Conservation (phyloP, 1,140 invertebrate species). For the Agraylea sexmaculata region DNA sequence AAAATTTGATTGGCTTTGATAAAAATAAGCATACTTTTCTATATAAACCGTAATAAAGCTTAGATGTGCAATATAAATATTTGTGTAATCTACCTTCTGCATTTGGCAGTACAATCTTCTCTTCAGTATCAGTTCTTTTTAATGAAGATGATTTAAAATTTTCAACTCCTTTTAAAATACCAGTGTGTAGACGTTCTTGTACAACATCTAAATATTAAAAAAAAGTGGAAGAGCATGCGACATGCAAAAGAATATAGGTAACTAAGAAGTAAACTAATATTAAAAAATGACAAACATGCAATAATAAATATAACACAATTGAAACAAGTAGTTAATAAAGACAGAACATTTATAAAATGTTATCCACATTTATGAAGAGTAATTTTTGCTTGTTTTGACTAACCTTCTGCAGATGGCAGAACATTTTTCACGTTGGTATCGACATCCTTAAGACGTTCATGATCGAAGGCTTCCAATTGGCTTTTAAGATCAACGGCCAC, state of each 20-base stretch:
- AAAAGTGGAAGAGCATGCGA: constrained; percentile 13
- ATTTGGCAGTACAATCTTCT: constrained; percentile 70
- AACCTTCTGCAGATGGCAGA: constrained; percentile 81
- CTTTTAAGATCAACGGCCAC: constrained; percentile 76
- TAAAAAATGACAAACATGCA: not conserved
- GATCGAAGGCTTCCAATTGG: constrained; percentile 77
- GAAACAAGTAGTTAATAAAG: not conserved
- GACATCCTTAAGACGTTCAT: constrained; percentile 69
- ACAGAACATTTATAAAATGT: not conserved
- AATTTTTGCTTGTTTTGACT: not conserved
- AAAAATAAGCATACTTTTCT: not conserved
- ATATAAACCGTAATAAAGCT: not conserved
- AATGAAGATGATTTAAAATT: constrained; percentile 55
- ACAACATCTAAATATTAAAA: constrained; percentile 51
- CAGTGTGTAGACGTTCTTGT: constrained; percentile 60
- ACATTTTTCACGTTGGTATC: constrained; percentile 78
- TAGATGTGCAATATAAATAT: not conserved
- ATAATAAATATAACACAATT: not conserved
- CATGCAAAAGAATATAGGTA: constrained; percentile 7
- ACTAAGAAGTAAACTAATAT: not conserved
- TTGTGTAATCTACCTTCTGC: constrained; percentile 52
- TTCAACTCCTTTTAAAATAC: constrained; percentile 61
- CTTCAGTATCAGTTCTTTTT: constrained; percentile 63
- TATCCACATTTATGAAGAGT: not conserved
- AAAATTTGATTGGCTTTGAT: not conserved